phyloP scores from a whole-genome alignment of 2,888 invertebrate genomes.

The Synergus umbraculus region DNA sequence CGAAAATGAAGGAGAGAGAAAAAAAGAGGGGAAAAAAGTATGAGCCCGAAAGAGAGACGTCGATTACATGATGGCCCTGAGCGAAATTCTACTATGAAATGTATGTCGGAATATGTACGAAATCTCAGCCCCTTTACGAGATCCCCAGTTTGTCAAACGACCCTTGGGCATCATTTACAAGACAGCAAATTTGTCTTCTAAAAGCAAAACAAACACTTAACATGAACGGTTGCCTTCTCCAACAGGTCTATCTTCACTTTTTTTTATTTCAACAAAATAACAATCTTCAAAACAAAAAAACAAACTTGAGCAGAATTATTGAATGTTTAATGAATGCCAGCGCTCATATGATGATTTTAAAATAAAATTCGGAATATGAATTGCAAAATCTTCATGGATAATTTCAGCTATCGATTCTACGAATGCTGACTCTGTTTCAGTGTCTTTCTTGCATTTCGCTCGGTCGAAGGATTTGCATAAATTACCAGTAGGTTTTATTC shows the following conservation, averaged over 20 bases:
- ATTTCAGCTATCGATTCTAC: neutral
- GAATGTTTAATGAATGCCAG: no score
- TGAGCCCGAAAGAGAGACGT: slow-evolving; percentile 21
- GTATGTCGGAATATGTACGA: slow-evolving; percentile 55
- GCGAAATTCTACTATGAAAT: slow-evolving; percentile 35
- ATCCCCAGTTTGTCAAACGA: slow-evolving; percentile 73
- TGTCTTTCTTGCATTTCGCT: slow-evolving; percentile 58
- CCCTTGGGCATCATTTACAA: slow-evolving; percentile 74
- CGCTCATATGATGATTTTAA: neutral
- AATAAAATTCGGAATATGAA: neutral
- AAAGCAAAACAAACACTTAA: slow-evolving; percentile 73
- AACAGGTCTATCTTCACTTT: slow-evolving; percentile 46
- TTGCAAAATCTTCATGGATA: neutral
- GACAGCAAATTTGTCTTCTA: slow-evolving; percentile 76
- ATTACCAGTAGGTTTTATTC: slow-evolving; percentile 75
- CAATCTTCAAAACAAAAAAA: no score
- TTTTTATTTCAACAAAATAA: slow-evolving; percentile 1
- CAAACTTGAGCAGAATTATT: neutral
- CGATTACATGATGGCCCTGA: slow-evolving; percentile 5
- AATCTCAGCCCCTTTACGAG: slow-evolving; percentile 60
- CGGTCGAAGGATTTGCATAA: slow-evolving; percentile 74
- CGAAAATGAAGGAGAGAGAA: slow-evolving; percentile 41
- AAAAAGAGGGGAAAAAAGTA: neutral
- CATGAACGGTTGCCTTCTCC: slow-evolving; percentile 57
- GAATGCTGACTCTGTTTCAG: slow-evolving; percentile 54